Conservation (phyloP, 53 echinoderm and acorn worm species). For the Astropecten irregularis region DNA sequence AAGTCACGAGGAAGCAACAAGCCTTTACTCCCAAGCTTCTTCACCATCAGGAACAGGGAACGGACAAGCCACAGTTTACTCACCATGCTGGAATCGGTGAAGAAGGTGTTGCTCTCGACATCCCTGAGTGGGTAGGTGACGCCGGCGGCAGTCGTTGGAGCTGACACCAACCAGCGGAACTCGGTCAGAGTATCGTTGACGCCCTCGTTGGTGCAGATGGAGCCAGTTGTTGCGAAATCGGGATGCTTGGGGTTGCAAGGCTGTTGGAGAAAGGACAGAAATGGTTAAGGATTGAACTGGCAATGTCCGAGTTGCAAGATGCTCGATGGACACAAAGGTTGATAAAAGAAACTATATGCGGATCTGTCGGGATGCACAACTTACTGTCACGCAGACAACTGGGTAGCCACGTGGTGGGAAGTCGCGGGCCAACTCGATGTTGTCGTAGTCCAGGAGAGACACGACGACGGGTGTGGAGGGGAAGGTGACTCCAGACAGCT, state of each 20-base stretch:
- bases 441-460: slow-evolving; percentile 94
- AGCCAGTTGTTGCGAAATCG: slow-evolving; percentile 86
- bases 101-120: slow-evolving; percentile 95
- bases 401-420: slow-evolving; percentile 91
- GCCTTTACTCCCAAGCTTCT: no score
- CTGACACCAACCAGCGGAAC: slow-evolving; percentile 97
- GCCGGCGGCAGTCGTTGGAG: slow-evolving; percentile 78
- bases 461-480: slow-evolving; percentile 90
- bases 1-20: no score
- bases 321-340: no score
- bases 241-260: slow-evolving; percentile 99
- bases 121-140: slow-evolving; percentile 91
- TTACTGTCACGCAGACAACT: slow-evolving; percentile 95
- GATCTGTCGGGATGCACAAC: no score
- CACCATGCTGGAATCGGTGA: slow-evolving; percentile 91
- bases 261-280: slow-evolving; percentile 35
- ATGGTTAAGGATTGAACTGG: background rate
- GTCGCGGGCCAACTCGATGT: slow-evolving; percentile 40
- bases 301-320: background rate
- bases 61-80: no score
- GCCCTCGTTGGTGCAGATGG: slow-evolving; percentile 87
- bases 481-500: slow-evolving; percentile 95
- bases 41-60: no score
- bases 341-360: background rate
- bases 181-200: slow-evolving; percentile 91